Conservation (phyloP, 2,888 invertebrate genomes). For the Mimumesa dahlbomi region DNA sequence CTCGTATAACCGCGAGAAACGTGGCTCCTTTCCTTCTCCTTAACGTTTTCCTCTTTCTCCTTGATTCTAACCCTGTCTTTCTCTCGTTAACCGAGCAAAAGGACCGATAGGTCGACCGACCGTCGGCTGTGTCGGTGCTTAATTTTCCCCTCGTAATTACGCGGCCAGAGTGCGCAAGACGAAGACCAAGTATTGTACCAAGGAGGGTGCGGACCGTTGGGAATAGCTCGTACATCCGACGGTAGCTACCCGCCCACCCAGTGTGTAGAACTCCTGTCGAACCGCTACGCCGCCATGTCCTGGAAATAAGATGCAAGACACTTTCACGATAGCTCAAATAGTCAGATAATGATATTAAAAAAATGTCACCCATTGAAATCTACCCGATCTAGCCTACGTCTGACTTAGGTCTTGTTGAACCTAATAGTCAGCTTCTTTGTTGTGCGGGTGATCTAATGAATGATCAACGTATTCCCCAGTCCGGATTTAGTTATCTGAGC, state of each 20-base stretch:
- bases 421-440: no score
- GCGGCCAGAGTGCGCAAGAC: conserved; percentile 71
- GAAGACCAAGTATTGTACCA: conserved; percentile 67
- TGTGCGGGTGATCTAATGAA: no score
- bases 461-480: no score
- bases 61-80: conserved; percentile 31
- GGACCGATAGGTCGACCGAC: conserved; percentile 73
- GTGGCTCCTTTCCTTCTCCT: conserved; percentile 66
- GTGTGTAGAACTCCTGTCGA: conserved; percentile 60
- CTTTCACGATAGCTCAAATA: conserved; percentile 42
- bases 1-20: conserved; percentile 67
- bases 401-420: no score
- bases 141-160: conserved; percentile 81
- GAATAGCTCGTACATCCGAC: conserved; percentile 64
- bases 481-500: no score
- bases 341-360: background rate
- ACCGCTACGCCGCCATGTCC: conserved; percentile 36
- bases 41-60: conserved; percentile 43
- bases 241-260: conserved; percentile 53
- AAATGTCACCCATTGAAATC: no score
- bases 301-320: conserved; percentile 48
- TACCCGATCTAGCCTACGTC: no score
- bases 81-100: conserved; percentile 69
- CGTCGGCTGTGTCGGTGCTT: conserved; percentile 80
- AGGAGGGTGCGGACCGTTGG: conserved; percentile 65